A percentile compares a stretch with the other conserved stretches of the same genome.
These are phyloP conservation scores for Archips xylosteana DNA, from an alignment of 2,888 invertebrate genomes.

Conservation along the genomic window DNA sequence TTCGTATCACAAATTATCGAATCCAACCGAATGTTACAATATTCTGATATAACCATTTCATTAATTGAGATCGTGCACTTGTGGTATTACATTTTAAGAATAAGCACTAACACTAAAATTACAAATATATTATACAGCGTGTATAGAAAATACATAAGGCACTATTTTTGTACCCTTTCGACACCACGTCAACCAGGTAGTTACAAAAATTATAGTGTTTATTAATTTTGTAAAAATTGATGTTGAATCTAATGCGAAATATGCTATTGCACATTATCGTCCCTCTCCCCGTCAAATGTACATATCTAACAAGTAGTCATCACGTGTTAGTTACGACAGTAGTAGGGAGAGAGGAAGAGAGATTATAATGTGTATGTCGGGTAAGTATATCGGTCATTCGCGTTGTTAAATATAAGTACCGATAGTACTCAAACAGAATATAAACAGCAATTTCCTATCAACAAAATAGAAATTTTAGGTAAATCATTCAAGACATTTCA, in stretches of 20 bases:
- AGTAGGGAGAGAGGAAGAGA: too few relatives aligned
- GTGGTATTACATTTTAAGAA: constrained; percentile 49
- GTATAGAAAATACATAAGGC: constrained; percentile 33
- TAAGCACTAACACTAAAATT: constrained; percentile 31
- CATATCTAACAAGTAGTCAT: too few relatives aligned
- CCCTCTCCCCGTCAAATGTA: not conserved
- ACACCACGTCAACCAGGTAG: not conserved
- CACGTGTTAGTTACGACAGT: too few relatives aligned
- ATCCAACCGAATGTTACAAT: constrained; percentile 29
- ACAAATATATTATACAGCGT: constrained; percentile 19
- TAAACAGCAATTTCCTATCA: not conserved
- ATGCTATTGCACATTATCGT: too few relatives aligned
- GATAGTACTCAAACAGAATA: not conserved
- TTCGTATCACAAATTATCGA: constrained; percentile 32
- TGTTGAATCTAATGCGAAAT: not conserved
- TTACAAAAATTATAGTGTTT: not conserved
- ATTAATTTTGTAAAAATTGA: not conserved
- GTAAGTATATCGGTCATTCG: not conserved
- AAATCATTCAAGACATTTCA: constrained; percentile 50
- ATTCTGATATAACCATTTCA: constrained; percentile 27
- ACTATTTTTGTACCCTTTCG: constrained; percentile 14
- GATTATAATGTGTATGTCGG: too few relatives aligned
- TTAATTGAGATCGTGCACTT: constrained; percentile 58
- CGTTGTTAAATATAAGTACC: constrained; percentile 13
- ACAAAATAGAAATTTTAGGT: constrained; percentile 43